Evolutionary conservation across 2,113 vertebrate species (phyloP).

Genomic region (Aldabrachelys gigantea): DNA sequence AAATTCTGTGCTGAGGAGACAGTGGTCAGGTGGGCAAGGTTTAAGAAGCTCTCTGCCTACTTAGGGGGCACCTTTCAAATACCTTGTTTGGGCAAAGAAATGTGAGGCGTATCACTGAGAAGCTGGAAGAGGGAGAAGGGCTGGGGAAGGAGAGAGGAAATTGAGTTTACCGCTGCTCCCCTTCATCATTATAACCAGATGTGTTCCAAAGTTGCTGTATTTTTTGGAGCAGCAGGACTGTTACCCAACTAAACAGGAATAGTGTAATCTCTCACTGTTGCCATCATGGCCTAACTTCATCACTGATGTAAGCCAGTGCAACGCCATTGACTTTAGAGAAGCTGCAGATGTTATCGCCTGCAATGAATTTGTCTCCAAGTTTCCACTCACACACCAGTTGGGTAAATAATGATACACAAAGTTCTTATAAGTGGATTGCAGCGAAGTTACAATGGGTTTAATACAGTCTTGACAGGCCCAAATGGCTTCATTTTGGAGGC

Average conservation of each 20-base stretch:
- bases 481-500: constrained; percentile 56
- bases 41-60: background rate
- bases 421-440: constrained; percentile 64
- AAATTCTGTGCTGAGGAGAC: too few species aligned
- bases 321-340: constrained; percentile 20
- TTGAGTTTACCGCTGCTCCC: background rate
- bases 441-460: constrained; percentile 56
- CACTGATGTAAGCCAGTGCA: constrained; percentile 51
- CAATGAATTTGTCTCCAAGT: constrained; percentile 26
- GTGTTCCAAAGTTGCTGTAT: constrained; percentile 17
- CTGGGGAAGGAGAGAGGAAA: background rate
- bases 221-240: constrained; percentile 39
- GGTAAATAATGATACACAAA: constrained; percentile 64
- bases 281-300: constrained; percentile 32
- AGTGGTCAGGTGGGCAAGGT: too few species aligned
- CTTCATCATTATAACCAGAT: background rate
- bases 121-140: background rate
- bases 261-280: constrained; percentile 50
- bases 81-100: background rate
- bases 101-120: background rate
- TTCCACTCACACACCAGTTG: constrained; percentile 66
- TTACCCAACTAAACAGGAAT: constrained; percentile 56
- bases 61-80: background rate
- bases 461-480: constrained; percentile 69
- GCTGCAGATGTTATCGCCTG: constrained; percentile 34